Evolutionary conservation across 2,888 invertebrate genomes (phyloP), one percentile per base, ranked within the genome.

Genomic region (Leucophora obtusa): DNA sequence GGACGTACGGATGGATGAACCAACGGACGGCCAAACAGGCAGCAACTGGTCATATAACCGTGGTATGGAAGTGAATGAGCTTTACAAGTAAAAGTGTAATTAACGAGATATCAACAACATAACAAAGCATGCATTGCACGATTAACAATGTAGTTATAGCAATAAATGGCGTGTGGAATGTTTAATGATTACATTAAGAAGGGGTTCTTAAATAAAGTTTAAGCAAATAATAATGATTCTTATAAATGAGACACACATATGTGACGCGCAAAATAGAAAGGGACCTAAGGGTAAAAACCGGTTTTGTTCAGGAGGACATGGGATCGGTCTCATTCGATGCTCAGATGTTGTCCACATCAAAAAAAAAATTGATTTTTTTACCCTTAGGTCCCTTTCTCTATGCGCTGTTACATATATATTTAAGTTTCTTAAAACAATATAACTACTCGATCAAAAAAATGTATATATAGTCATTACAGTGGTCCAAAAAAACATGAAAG

Each of bases 111-210:
- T 68, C 73, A 71, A 58, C 71, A 21, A 43, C 76, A 63, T 15
- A 17, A 51, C 43, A 38, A 60, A 47, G 54, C 38, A 63, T 21
- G 56, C 50, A 47, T 15, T 79, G 79, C 74, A 66, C 66, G 70
- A 71, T 74, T 74, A 79, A 79, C 70, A 74, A 74, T 76, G 63
- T 71, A 51, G 63, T 76, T 80, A 76, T 58, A 53, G 53, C 35
- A 68, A 35, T 72, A 75, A 82, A 83, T 82, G 83, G 79, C 74
- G 79, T 83, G 83, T 72, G 79, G 82, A 82, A 79, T 82, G 75
- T 74, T 83, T 82, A 73, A 80, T 74, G 70, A 83, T 80, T 80
- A 72, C 70, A 74, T 60, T 77, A 77, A 62, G 65, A 28, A 28
- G 9, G 43, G 6, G n/a, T n/a, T n/a, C n/a, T 7, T 38, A 11